Evolutionary conservation across 2,113 vertebrate species (phyloP).

Genomic region (Xyliphius kryptos): DNA sequence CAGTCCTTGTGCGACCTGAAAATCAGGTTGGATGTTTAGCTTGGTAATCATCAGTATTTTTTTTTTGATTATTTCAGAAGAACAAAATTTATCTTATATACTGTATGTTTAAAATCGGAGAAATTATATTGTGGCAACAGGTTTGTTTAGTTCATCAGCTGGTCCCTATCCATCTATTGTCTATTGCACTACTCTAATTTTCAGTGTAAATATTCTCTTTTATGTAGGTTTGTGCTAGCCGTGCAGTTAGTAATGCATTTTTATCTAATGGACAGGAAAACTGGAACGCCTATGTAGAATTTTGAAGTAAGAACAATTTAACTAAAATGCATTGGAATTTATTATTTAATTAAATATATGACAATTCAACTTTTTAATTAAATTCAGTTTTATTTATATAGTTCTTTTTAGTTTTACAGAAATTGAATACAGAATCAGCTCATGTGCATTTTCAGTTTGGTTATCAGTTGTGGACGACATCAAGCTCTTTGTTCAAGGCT

Average conservation of each 20-base stretch:
- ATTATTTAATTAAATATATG: no score
- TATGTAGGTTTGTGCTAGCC: constrained; percentile 31
- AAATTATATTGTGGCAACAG: not conserved
- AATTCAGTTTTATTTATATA: no score
- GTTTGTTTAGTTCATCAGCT: not conserved
- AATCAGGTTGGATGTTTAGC: constrained; percentile 26
- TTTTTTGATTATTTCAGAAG: no score
- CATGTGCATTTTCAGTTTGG: no score
- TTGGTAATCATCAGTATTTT: constrained; percentile 5
- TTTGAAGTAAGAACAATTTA: constrained; percentile 31
- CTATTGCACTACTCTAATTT: not conserved
- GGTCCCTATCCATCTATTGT: not conserved
- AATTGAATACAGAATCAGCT: no score
- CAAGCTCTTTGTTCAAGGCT: no score
- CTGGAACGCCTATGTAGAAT: constrained; percentile 40
- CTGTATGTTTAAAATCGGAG: no score
- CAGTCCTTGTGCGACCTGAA: constrained; percentile 15
- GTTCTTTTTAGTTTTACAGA: no score
- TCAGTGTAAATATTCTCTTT: constrained; percentile 7
- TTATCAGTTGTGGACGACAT: no score
- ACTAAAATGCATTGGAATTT: no score
- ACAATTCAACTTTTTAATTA: no score
- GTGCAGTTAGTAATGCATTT: constrained; percentile 30
- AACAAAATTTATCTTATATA: no score
- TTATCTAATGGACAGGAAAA: constrained; percentile 36